Conservation (phyloP, 1,140 invertebrate species). For the Penaeus indicus region DNA sequence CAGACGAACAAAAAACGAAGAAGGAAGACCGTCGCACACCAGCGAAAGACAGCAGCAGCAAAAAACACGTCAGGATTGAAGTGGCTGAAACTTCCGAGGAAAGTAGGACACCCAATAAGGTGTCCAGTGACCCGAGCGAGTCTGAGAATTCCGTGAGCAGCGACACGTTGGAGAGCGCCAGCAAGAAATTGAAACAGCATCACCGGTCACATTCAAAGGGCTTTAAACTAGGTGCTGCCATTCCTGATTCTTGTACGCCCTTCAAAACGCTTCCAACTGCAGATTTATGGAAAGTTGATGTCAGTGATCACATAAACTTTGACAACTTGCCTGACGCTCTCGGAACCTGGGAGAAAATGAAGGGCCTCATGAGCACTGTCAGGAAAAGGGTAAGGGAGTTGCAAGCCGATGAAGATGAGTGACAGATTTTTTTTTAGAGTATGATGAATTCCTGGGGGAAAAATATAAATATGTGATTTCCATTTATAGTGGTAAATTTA, state of each 20-base stretch:
- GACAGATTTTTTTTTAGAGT: not conserved
- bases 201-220: constrained; percentile 51
- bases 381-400: constrained; percentile 26
- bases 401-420: constrained; percentile 53
- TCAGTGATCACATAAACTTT: constrained; percentile 48
- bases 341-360: constrained; percentile 55
- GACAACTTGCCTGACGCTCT: constrained; percentile 52
- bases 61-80: not conserved
- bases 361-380: constrained; percentile 34
- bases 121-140: not conserved
- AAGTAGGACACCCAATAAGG: not conserved
- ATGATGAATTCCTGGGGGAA: too few species aligned
- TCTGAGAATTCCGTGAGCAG: constrained; percentile 46
- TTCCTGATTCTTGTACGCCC: constrained; percentile 45
- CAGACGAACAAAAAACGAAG: not conserved
- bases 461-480: too few species aligned
- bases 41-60: not conserved
- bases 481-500: too few species aligned
- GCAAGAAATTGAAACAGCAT: constrained; percentile 26
- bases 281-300: constrained; percentile 51
- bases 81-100: constrained; percentile 22
- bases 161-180: not conserved
- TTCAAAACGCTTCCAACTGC: constrained; percentile 29
- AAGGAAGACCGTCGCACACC: not conserved
- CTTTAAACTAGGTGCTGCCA: constrained; percentile 38